Base-by-base conservation (phyloP, 1,140 invertebrate genomes). In the Drosophila truncata region DNA sequence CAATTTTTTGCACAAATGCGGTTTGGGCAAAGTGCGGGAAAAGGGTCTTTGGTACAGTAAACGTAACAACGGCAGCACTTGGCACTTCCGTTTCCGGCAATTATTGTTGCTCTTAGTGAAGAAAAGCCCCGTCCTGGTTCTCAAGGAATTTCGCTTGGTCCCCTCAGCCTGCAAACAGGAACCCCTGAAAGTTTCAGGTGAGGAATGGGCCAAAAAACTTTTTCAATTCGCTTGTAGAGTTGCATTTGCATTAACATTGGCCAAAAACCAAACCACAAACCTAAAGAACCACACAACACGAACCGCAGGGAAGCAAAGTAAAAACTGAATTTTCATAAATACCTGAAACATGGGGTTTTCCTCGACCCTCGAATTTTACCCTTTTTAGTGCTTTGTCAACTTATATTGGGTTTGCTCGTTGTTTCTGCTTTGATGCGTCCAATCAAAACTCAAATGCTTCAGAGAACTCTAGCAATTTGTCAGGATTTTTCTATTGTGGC, bases 1-100 rank as follows among this genome's bases (percentile, higher is more conserved):
- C 71, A 80, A 80, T 73, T 87, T 82, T 77, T 58, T 74, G 64
- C 39, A 65, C 65, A 67, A 55, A 57, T 61, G 65, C 31, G 65
- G 64, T 52, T 55, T 57, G 63, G 31, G 37, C 14, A 44, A 44
- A 29, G 27, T 49, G 16, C 29, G 33, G 41, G 18, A 16, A 2
- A 20, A 31, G 16, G 39, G 27, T 14, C 11, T 29, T n/a, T n/a
- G 31, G 59, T 23, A 16, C 11, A 27, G 63, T 41, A 66, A 76
- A 77, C 27, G 73, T 73, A 78, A 64, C 69, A 77, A 78, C 76
- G 75, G 76, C 80, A 87, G 84, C 84, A 88, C 81, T 88, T 88
- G 82, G 77, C 80, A 88, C 84, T 88, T 88, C 84, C 84, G 84
- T 88, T 90, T 88, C 84, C 84, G 85, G 84, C 84, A 88, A 88